Conservation (phyloP, 2,888 invertebrate species). For the Drosophila hamatofila region DNA sequence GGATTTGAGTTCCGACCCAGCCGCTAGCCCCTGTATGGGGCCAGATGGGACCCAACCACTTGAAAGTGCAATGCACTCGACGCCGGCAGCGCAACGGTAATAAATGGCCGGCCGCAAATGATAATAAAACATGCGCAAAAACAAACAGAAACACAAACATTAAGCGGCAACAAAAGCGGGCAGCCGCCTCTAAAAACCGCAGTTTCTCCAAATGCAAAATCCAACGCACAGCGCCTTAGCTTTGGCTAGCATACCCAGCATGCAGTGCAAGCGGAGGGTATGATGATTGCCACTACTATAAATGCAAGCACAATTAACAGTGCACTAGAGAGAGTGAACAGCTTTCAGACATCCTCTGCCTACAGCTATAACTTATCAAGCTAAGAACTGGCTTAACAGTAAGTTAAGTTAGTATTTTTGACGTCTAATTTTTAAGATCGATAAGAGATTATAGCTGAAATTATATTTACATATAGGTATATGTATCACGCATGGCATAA, state of each 20-base stretch:
- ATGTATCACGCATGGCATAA: no score
- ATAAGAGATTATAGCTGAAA: not conserved
- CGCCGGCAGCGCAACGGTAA: constrained; percentile 53
- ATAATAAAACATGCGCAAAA: constrained; percentile 63
- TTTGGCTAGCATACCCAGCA: not conserved
- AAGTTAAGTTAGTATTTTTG: not conserved
- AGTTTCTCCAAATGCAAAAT: constrained; percentile 14
- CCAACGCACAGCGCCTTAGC: constrained; percentile 13
- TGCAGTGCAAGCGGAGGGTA: not conserved
- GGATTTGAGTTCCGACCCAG: constrained; percentile 37
- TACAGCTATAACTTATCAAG: no score
- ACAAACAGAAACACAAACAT: constrained; percentile 29
- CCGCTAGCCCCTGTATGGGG: not conserved
- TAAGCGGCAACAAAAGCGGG: constrained; percentile 36
- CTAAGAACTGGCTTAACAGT: not conserved
- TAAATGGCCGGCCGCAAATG: constrained; percentile 63
- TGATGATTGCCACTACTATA: not conserved
- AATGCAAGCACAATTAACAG: not conserved
- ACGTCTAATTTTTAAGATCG: not conserved
- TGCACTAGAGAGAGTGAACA: not conserved
- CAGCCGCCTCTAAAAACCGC: constrained; percentile 37
- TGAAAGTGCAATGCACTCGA: constrained; percentile 70
- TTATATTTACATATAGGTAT: no score
- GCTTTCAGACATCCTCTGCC: not conserved
- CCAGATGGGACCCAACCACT: constrained; percentile 38